Evolutionary conservation across 2,113 vertebrate species (phyloP).

Genomic region (Megalops atlanticus): DNA sequence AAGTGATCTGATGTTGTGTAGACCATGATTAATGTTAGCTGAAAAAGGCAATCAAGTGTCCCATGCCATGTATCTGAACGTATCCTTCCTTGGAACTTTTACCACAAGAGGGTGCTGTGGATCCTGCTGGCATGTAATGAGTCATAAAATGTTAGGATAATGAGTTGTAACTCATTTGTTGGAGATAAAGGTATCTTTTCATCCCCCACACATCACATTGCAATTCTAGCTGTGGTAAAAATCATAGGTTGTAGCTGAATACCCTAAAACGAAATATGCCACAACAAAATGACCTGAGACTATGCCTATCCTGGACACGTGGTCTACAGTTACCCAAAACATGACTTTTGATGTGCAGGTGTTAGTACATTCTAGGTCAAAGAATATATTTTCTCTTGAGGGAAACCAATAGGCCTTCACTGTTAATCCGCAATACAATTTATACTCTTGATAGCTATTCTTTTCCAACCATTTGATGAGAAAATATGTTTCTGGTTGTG

Average conservation of each 20-base stretch:
- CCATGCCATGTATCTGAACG: no score
- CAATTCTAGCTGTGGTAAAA: no score
- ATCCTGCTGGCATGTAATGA: neutral
- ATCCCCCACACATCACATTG: no score
- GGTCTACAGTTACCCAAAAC: neutral
- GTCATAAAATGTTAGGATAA: neutral
- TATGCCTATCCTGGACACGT: neutral
- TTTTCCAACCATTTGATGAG: neutral
- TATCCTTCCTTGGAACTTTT: neutral
- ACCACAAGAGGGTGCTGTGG: constrained; percentile 20
- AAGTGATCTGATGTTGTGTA: no score
- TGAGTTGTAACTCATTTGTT: neutral
- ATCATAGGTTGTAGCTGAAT: no score
- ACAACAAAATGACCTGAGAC: constrained; percentile 4
- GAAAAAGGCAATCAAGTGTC: no score
- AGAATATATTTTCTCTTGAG: neutral
- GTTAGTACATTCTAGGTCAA: neutral
- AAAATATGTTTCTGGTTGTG: neutral
- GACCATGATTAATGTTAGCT: no score
- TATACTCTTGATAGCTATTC: neutral
- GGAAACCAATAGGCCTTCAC: neutral
- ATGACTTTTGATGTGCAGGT: neutral
- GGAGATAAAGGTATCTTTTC: neutral
- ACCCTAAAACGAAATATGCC: no score
- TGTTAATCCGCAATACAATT: neutral